phyloP scores from a whole-genome alignment of 1,140 invertebrate species.

The Eubasilissa regina region DNA sequence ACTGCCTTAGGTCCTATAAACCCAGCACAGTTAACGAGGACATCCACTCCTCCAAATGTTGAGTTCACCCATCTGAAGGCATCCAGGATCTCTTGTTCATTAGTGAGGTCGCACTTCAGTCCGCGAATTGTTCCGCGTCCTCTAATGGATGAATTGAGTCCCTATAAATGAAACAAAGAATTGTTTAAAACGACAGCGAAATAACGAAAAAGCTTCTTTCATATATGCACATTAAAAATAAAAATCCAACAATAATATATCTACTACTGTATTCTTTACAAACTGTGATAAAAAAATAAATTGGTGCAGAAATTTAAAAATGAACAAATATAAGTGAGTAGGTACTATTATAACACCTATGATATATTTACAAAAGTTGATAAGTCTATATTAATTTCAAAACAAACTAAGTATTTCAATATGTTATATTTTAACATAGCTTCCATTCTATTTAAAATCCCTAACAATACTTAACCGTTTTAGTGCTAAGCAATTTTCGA shows the following conservation, averaged over 20 bases:
- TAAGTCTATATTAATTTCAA: too few relatives aligned
- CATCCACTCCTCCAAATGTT: constrained; percentile 76
- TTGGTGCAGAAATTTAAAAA: too few relatives aligned
- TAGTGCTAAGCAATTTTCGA: too few relatives aligned
- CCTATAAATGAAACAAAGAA: constrained; percentile 37
- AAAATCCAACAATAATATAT: background rate
- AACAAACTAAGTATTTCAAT: too few relatives aligned
- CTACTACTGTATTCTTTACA: too few relatives aligned
- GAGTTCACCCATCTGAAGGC: constrained; percentile 76
- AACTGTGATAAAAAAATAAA: too few relatives aligned
- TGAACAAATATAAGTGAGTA: too few relatives aligned
- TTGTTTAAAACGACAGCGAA: background rate
- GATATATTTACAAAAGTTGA: too few relatives aligned
- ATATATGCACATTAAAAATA: background rate
- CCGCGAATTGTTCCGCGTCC: constrained; percentile 61
- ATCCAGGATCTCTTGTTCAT: constrained; percentile 75
- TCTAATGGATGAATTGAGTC: constrained; percentile 36
- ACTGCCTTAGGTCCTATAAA: constrained; percentile 53
- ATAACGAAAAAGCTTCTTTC: background rate
- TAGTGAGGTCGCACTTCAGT: constrained; percentile 74
- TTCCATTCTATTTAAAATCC: too few relatives aligned
- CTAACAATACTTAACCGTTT: too few relatives aligned
- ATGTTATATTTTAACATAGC: too few relatives aligned
- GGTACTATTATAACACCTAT: too few relatives aligned
- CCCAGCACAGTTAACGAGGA: constrained; percentile 82